Evolutionary conservation across 2,113 vertebrate genomes (phyloP), one percentile per base, ranked within the genome.

Genomic region (Bettongia penicillata): DNA sequence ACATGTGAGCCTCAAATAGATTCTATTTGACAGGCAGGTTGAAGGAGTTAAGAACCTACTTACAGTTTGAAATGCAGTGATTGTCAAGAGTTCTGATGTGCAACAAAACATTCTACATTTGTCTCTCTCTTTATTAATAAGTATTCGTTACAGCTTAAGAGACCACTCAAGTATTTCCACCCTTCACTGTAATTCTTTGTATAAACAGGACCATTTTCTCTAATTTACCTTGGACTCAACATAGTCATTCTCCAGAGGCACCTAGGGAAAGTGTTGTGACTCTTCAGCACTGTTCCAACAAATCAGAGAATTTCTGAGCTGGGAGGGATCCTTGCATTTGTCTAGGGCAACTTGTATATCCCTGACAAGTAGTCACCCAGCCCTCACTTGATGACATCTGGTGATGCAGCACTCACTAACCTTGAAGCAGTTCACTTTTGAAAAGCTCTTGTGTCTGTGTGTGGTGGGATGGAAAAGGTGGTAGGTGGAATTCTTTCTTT

Each of bases 1-100:
- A 93, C 90, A 93, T 53, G 48, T 55, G 89, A 93, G 89, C 84
- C 91, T 94, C 31, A 96, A 91, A 91, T 31, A 90, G 77, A 5
- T 92, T 53, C 93, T 97, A 96, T 94, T 91, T 95, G 95, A 95
- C 84, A 98, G 96, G 95, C 95, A 97, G 93, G 92, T 93, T 96
- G 52, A 98, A 97, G 95, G 97, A 96, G 90, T 84, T 94, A 94
- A 97, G 96, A 97, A 94, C 94, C 98, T 53, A 93, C 68, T 96
- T 97, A 96, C 97, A 97, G 92, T 97, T 98, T 98, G 95, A 98
- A 98, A 98, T 95, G 96, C 95, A 98, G 97, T 98, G 98, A 98
- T 98, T 98, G 96, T 97, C 98, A 49, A 93, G 94, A 98, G 97
- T 97, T 98, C 96, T 93, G 96, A 94, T 96, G 95, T 97, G 95